Percentiles rank a stretch among this genome's conserved stretches.
Conservation (phyloP, 2,113 vertebrate genomes). For the Epinephelus cyanopodus region DNA sequence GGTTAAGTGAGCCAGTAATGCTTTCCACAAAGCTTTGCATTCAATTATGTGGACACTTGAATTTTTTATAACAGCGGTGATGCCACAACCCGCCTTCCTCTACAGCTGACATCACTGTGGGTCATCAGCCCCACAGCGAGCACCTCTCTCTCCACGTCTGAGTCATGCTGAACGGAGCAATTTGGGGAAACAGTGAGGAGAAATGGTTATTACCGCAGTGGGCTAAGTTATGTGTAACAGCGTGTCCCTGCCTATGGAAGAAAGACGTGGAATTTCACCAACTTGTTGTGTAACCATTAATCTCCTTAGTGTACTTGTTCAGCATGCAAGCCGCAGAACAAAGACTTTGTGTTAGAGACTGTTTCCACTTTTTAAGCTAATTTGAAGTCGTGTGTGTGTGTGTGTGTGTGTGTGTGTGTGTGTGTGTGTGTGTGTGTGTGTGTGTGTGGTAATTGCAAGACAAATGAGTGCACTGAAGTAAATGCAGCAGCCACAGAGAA, state of each 20-base stretch:
- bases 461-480: not conserved
- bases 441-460: conserved; percentile 3
- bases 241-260: conserved; percentile 37
- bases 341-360: conserved; percentile 42
- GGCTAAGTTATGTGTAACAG: conserved; percentile 45
- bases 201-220: conserved; percentile 33
- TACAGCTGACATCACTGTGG: not conserved
- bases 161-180: conserved; percentile 9
- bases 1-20: not conserved
- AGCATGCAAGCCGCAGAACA: conserved; percentile 52
- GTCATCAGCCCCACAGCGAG: not conserved
- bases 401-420: not conserved
- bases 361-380: conserved; percentile 23
- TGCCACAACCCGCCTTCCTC: conserved; percentile 1
- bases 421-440: not conserved
- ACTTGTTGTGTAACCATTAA: conserved; percentile 79
- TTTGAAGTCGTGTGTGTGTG: conserved; percentile 15
- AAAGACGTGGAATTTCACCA: conserved; percentile 59
- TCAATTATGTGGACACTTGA: not conserved
- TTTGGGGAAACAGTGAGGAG: conserved; percentile 13
- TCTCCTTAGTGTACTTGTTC: conserved; percentile 72
- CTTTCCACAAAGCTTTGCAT: not conserved
- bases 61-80: not conserved
- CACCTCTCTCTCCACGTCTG: not conserved
- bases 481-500: not conserved